Conservation (phyloP, 2,113 vertebrate genomes). For the Myotis davidii region DNA sequence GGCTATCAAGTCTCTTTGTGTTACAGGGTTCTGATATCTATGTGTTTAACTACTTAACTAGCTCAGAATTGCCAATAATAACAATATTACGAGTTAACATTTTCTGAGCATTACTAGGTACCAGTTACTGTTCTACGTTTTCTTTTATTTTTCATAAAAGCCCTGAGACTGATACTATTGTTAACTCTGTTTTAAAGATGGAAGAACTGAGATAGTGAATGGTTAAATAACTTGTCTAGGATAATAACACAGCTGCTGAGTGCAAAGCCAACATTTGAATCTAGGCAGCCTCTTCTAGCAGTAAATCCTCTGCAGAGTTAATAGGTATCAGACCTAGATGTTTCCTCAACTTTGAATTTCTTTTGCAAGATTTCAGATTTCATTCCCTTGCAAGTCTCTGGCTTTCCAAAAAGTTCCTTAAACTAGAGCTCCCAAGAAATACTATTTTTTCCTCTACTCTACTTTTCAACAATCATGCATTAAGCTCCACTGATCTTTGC, state of each 20-base stretch:
- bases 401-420: background rate
- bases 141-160: slow-evolving; percentile 45
- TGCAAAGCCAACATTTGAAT: background rate
- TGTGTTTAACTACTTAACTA: background rate
- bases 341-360: background rate
- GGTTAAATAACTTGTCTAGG: background rate
- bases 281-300: background rate
- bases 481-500: background rate
- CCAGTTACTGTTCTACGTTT: background rate
- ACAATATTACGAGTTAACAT: background rate
- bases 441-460: background rate
- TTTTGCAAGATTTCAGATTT: slow-evolving; percentile 6
- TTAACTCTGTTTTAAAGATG: background rate
- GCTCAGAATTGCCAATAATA: background rate
- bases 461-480: background rate
- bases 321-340: background rate
- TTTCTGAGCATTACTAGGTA: slow-evolving; percentile 21
- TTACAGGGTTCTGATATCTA: background rate
- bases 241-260: background rate
- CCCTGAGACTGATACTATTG: background rate
- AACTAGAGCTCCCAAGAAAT: background rate
- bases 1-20: background rate
- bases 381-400: background rate
- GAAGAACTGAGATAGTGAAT: background rate
- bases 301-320: background rate